phyloP scores from a whole-genome alignment of 2,888 invertebrate species.

The Cantharis lateralis region DNA sequence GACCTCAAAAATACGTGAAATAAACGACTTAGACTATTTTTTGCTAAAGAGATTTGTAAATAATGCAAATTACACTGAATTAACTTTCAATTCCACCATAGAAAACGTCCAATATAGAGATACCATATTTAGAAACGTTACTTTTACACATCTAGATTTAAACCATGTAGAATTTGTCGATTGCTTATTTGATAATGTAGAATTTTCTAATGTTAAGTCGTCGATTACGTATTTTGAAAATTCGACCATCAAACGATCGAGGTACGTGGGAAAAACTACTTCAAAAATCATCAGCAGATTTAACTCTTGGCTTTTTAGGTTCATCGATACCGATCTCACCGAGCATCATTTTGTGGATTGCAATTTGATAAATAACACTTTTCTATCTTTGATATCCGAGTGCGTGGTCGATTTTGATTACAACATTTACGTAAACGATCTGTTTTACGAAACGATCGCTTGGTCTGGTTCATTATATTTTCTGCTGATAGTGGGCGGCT shows the following conservation, averaged over 20 bases:
- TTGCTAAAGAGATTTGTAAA: constrained; percentile 42
- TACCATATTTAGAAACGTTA: constrained; percentile 66
- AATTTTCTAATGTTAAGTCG: constrained; percentile 73
- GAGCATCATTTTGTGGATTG: constrained; percentile 65
- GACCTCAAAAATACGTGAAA: constrained; percentile 57
- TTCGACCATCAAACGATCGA: constrained; percentile 66
- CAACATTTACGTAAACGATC: constrained; percentile 63
- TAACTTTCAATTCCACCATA: constrained; percentile 63
- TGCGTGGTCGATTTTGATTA: constrained; percentile 60
- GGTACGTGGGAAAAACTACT: constrained; percentile 52
- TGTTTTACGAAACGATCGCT: constrained; percentile 50
- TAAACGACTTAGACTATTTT: constrained; percentile 53
- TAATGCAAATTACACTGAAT: constrained; percentile 44
- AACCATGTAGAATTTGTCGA: constrained; percentile 74
- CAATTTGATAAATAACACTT: constrained; percentile 61
- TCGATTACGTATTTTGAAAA: constrained; percentile 70
- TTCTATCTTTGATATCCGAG: constrained; percentile 51
- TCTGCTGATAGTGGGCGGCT: constrained; percentile 53
- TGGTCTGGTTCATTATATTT: constrained; percentile 58
- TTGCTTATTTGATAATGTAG: constrained; percentile 70
- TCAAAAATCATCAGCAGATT: background rate
- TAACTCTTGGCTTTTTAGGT: constrained; percentile 55
- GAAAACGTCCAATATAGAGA: constrained; percentile 68
- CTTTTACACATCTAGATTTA: constrained; percentile 69
- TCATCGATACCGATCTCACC: constrained; percentile 71